These are phyloP conservation scores for Adoxophyes honmai DNA, from an alignment of 1,140 invertebrate genomes.

Conservation along the genomic window DNA sequence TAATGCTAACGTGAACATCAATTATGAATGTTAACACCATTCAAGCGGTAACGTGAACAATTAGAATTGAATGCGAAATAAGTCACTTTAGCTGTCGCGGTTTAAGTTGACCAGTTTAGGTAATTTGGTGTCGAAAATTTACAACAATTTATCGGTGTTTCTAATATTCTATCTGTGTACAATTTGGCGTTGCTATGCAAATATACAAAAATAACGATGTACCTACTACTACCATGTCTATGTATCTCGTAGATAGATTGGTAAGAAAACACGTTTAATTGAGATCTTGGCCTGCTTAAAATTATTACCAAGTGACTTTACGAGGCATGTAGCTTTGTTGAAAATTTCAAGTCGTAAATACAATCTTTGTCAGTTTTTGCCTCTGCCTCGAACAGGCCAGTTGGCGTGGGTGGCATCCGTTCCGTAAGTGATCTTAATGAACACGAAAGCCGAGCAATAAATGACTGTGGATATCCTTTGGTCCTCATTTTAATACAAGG, in stretches of 20 bases:
- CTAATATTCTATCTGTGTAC: too few species aligned
- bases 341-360: too few species aligned
- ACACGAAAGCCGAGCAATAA: not conserved
- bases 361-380: not conserved
- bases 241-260: not conserved
- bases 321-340: too few species aligned
- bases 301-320: too few species aligned
- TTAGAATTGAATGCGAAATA: constrained; percentile 5
- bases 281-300: too few species aligned
- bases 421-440: not conserved
- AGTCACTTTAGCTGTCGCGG: not conserved
- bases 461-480: too few species aligned
- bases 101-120: not conserved
- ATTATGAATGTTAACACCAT: constrained; percentile 14
- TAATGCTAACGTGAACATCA: constrained; percentile 9
- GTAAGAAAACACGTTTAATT: too few species aligned
- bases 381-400: not conserved
- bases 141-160: too few species aligned
- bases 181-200: too few species aligned
- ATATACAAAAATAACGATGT: too few species aligned
- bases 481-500: too few species aligned
- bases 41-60: not conserved
- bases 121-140: not conserved
- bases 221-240: not conserved
- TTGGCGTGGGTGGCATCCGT: not conserved